Conservation (phyloP, 2,888 invertebrate species). For the Acheta domesticus region DNA sequence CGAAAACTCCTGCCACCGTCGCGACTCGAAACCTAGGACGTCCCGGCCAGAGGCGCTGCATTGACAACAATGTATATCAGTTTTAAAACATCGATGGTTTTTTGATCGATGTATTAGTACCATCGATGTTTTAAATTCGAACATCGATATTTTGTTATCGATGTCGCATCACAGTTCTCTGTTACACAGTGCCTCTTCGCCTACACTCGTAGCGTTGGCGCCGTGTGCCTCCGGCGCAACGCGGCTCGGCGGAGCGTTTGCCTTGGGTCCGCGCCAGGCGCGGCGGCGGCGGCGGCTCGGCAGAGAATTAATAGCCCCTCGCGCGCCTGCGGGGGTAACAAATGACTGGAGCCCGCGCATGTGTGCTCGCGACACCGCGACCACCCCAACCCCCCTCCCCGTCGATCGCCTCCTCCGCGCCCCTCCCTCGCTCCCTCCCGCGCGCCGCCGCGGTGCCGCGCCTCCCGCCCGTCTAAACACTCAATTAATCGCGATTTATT, state of each 20-base stretch:
- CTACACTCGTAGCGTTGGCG: slow-evolving; percentile 37
- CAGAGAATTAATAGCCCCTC: neutral
- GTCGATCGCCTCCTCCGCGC: neutral
- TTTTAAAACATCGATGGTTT: no score
- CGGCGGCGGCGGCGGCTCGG: neutral
- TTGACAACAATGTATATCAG: no score
- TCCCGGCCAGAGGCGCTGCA: no score
- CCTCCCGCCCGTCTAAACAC: slow-evolving; percentile 9
- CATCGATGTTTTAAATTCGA: no score
- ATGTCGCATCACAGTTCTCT: no score
- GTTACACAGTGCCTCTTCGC: neutral
- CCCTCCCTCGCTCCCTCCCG: neutral
- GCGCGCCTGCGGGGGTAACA: neutral
- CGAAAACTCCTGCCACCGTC: no score
- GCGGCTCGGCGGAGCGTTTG: no score
- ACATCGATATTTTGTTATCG: no score
- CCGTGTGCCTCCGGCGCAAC: slow-evolving; percentile 29
- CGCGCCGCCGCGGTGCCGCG: neutral
- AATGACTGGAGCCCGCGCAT: neutral
- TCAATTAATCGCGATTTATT: slow-evolving; percentile 18
- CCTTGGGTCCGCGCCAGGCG: no score
- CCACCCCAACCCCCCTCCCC: neutral
- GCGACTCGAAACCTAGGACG: no score
- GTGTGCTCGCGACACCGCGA: neutral
- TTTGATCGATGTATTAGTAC: no score